phyloP scores from a whole-genome alignment of 2,797 vertebrate species.

The Natrix natrix region DNA sequence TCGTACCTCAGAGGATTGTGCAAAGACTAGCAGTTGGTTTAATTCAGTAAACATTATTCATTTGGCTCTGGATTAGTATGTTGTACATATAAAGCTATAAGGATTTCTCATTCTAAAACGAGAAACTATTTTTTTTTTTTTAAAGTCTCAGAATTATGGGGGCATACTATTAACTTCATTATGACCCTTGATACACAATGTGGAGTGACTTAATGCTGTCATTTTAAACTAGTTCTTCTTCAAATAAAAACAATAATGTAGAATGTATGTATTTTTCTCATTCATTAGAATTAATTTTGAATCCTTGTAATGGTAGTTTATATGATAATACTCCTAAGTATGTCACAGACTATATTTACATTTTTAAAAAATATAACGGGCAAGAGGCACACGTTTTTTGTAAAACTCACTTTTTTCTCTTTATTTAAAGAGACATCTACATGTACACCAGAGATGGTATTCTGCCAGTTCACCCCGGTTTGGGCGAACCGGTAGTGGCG shows the following conservation, averaged over 20 bases:
- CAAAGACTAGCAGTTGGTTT: not conserved
- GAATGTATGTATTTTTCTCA: conserved; percentile 8
- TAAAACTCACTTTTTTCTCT: not conserved
- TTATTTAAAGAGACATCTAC: not conserved
- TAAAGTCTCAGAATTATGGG: not conserved
- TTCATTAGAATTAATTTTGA: not conserved
- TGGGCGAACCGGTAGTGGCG: no score
- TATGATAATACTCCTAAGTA: not conserved
- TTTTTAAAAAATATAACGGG: not conserved
- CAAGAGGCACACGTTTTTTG: not conserved
- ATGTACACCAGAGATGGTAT: no score
- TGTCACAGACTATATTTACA: not conserved
- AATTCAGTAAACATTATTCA: not conserved
- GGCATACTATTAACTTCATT: fast-evolving
- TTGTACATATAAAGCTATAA: not conserved
- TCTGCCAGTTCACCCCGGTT: no score
- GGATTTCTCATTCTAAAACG: not conserved
- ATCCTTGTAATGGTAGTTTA: not conserved
- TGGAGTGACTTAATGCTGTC: conserved; percentile 3
- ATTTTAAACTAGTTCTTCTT: conserved; percentile 13
- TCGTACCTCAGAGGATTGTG: not conserved
- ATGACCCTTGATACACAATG: not conserved
- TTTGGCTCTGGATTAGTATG: not conserved
- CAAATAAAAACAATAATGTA: conserved; percentile 12
- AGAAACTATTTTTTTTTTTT: not conserved